These are phyloP conservation scores for Pseudopodoces humilis DNA, from an alignment of 2,113 vertebrate species.

Conservation along the genomic window DNA sequence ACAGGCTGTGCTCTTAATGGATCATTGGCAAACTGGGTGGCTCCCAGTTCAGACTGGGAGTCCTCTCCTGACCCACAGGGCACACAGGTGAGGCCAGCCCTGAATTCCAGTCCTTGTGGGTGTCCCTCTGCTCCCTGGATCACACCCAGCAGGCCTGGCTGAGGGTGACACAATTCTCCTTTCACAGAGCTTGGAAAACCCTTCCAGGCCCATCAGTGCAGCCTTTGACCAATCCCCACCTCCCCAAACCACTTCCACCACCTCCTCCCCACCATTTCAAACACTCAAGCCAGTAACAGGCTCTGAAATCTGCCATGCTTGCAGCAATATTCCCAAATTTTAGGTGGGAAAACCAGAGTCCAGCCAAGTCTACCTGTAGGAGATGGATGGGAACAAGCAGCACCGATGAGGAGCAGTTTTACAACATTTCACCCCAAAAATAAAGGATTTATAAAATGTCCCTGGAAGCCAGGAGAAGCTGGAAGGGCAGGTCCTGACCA, in stretches of 20 bases:
- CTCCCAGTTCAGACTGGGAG: neutral
- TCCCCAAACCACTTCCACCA: fast-evolving
- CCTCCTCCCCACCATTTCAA: neutral
- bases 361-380: fast-evolving
- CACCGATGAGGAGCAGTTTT: fast-evolving
- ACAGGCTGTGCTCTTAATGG: fast-evolving
- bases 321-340: neutral
- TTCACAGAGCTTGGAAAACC: fast-evolving
- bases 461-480: neutral
- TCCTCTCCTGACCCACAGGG: fast-evolving
- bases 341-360: fast-evolving
- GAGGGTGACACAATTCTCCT: fast-evolving
- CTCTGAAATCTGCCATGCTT: fast-evolving
- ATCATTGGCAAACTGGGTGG: neutral
- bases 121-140: fast-evolving
- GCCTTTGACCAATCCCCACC: fast-evolving
- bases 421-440: neutral
- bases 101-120: fast-evolving
- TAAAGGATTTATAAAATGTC: neutral
- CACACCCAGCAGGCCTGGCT: fast-evolving
- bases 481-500: neutral
- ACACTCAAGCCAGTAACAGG: fast-evolving
- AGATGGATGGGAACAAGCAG: fast-evolving
- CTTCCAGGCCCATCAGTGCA: fast-evolving
- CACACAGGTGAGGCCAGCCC: neutral